phyloP scores from a whole-genome alignment of 1,140 invertebrate species.

The Steinernema khuongi region DNA sequence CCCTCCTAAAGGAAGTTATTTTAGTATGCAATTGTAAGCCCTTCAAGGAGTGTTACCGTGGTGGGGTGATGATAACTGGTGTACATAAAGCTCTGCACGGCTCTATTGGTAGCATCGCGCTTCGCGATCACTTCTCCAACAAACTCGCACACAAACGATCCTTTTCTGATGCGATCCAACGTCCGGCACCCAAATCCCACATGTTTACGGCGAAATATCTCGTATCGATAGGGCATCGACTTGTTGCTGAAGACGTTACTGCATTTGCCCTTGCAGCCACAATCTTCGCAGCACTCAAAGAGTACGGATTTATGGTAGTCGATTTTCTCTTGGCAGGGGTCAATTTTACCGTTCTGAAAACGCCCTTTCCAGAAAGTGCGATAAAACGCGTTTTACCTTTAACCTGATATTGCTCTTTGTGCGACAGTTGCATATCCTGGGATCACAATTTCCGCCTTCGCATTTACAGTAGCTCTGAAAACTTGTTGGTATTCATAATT shows the following conservation, averaged over 20 bases:
- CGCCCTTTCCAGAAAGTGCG: too few relatives aligned
- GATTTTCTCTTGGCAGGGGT: too few relatives aligned
- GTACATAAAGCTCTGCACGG: neutral
- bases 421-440: too few relatives aligned
- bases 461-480: slow-evolving; percentile 11
- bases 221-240: neutral
- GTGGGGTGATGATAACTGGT: neutral
- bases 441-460: neutral
- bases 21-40: neutral
- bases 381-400: slow-evolving; percentile 14
- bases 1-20: neutral
- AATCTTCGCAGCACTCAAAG: slow-evolving; percentile 20
- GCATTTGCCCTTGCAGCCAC: slow-evolving; percentile 21
- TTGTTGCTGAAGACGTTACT: slow-evolving; percentile 1
- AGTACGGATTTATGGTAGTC: neutral
- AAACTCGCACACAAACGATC: slow-evolving; percentile 19
- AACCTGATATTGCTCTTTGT: too few relatives aligned
- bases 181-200: slow-evolving; percentile 20
- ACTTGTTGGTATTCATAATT: neutral
- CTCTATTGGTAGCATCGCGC: neutral
- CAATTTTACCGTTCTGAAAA: too few relatives aligned
- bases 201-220: slow-evolving; percentile 14
- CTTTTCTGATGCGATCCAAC: neutral
- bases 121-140: slow-evolving; percentile 19
- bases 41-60: neutral